Conservation (phyloP, 2,113 vertebrate species). For the Pagrus major region DNA sequence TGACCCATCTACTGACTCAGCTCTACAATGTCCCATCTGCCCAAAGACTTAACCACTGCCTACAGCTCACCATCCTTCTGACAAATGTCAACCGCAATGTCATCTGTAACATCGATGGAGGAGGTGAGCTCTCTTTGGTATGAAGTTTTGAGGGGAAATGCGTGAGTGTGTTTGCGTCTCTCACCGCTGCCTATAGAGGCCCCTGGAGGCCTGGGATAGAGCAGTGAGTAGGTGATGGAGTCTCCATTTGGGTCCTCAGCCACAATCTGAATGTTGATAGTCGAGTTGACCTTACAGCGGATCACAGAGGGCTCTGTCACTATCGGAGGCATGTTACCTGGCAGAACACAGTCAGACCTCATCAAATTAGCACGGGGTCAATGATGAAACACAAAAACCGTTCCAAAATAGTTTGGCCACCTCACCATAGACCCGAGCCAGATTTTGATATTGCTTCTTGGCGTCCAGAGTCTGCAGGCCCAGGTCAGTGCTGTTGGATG, state of each 20-base stretch:
- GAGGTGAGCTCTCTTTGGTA: neutral
- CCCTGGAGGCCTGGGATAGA: slow-evolving; percentile 77
- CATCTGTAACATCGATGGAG: slow-evolving; percentile 8
- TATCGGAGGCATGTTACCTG: slow-evolving; percentile 85
- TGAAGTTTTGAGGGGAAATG: neutral
- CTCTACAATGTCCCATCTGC: slow-evolving; percentile 48
- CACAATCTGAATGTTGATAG: slow-evolving; percentile 71
- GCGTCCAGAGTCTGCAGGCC: slow-evolving; percentile 78
- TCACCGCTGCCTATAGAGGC: slow-evolving; percentile 81
- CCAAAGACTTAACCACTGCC: slow-evolving; percentile 6
- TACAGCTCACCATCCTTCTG: slow-evolving; percentile 22
- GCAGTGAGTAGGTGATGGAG: slow-evolving; percentile 81
- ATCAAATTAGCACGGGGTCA: slow-evolving; percentile 9
- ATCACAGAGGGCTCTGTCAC: slow-evolving; percentile 82
- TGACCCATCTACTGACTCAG: slow-evolving; percentile 50
- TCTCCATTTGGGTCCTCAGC: slow-evolving; percentile 84
- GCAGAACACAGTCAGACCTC: neutral
- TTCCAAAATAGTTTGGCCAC: neutral
- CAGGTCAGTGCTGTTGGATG: slow-evolving; percentile 66
- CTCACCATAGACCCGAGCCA: slow-evolving; percentile 77
- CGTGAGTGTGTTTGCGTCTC: slow-evolving; percentile 36
- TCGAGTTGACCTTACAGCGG: slow-evolving; percentile 75
- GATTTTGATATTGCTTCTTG: slow-evolving; percentile 63
- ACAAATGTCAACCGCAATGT: slow-evolving; percentile 37
- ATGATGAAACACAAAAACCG: neutral